Base-by-base conservation (phyloP, 2,888 invertebrate species). In the Gibbula magus region DNA sequence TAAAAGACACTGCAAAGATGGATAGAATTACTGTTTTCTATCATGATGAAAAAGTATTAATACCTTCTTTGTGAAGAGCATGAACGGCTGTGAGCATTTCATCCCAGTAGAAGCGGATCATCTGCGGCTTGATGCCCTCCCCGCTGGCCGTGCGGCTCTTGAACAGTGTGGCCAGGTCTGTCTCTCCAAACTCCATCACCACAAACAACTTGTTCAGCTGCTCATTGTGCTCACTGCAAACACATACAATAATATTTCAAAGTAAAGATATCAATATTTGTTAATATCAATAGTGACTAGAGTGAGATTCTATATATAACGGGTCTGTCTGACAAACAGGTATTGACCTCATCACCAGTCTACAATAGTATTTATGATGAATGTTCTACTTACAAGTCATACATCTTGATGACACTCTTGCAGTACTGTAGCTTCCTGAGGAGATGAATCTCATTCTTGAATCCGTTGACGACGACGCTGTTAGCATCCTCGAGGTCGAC, bases 121-220 rank as follows among this genome's bases (percentile, higher is more conserved):
- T 95, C 79, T 96, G 95, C n/a, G 96, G 94, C 75, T 96, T 95
- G 79, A 97, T 93, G 0, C 84, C 83, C n/a, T 84, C 82, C 5
- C 86, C 84, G 18, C 88, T 84, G 78, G 89, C 88, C 5, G 83
- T 86, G 51, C 82, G 83, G 39, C 85, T 84, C 20, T 85, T 80
- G 81, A 92, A 90, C 78, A 97, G 95, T 87, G 95, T 95, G 67
- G 96, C 95, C 83, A 99, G 94, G 94, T 99, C 98, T 10, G 96
- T 96, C 89, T 97, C 97, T 0, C 99, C 99, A 91, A 96, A 96
- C 94, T 99, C 99, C 95, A 99, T 95, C 29, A 99, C 96, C 88
- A 99, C 95, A 81, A 96, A 96, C 81, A 99, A 94, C 84, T 93
- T 93, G 86, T 95, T 94, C 10, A 84, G 83, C 83, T 95, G 94